Percentiles rank a stretch among this genome's conserved stretches.
These are phyloP conservation scores for Anthopleura sola DNA, from an alignment of 64 coral and sea anemone genomes.

Conservation along the genomic window DNA sequence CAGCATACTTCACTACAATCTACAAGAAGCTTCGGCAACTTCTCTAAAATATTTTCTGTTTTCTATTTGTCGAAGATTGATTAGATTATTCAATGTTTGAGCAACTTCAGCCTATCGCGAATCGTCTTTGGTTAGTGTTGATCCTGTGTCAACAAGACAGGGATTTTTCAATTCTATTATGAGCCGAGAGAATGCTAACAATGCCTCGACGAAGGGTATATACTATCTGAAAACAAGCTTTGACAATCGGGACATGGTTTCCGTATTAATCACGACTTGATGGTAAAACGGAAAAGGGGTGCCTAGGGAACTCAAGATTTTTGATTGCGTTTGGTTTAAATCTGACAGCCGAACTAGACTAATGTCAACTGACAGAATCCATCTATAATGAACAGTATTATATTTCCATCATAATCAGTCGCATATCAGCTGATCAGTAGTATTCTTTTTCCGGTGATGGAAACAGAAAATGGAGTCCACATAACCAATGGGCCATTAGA, in stretches of 20 bases:
- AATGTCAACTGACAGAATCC: neutral
- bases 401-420: neutral
- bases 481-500: no score
- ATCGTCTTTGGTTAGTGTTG: neutral
- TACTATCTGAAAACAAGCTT: neutral
- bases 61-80: neutral
- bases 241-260: neutral
- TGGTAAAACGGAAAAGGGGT: slow-evolving; percentile 19
- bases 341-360: neutral
- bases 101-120: neutral
- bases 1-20: slow-evolving; percentile 45
- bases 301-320: neutral
- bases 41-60: neutral
- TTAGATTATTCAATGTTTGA: slow-evolving; percentile 8
- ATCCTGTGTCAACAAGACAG: slow-evolving; percentile 29
- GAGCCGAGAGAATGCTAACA: neutral
- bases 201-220: neutral
- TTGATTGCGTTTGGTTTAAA: neutral
- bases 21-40: neutral
- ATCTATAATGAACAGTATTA: neutral
- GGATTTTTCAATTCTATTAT: slow-evolving; percentile 1
- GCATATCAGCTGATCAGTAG: no score
- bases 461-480: neutral
- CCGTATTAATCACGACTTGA: neutral
- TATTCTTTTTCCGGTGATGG: neutral